Base-by-base conservation (phyloP, 53 echinoderm and acorn worm species). In the Arbacia lixula region DNA sequence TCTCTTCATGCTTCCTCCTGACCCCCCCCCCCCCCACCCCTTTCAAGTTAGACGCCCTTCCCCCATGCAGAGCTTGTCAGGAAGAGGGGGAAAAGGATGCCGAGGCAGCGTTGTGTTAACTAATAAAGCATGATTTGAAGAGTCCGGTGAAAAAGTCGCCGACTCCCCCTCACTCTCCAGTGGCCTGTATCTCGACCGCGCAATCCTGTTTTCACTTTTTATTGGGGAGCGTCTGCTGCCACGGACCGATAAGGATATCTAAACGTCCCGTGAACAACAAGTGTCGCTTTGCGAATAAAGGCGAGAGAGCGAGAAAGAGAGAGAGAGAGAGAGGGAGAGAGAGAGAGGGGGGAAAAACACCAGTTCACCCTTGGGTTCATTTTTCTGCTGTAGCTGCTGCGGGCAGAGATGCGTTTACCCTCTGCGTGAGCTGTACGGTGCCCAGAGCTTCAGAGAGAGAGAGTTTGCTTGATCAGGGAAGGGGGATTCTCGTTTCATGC, bases 41-140 rank as follows among this genome's bases (percentile, higher is more conserved):
- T 52, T 52, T 8, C 2, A 33, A 30, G 74, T 21, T 51, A 26
- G 29, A 52, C 74, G 51, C 64, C 64, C 51, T 33, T 74, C 0
- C 74, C 6, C 51, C 3, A 50, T 10, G 74, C 33, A 69, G 14
- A 21, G 20, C 21, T 74, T 46, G 46, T 46, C 74, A 50, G 74
- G 74, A 74, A 74, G 74, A n/a, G 5, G 9, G 26, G 42, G 51
- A 74, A 53, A 74, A 6, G 34, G 53, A 34, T 38, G 22, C 46
- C 17, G 74, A 34, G 74, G 27, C 46, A 52, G 53, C 74, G 53
- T 53, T 74, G 53, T 14, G 14, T 46, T 46, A 52, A 74, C 74
- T 74, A 74, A 74, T 74, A 53, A 74, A n/a, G 52, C 74, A 51
- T 74, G 74, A 74, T 74, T 74, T 74, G 46, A 31, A 20, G 33